Base-by-base conservation (phyloP, 2,113 vertebrate species). In the Crotalus tigris region DNA sequence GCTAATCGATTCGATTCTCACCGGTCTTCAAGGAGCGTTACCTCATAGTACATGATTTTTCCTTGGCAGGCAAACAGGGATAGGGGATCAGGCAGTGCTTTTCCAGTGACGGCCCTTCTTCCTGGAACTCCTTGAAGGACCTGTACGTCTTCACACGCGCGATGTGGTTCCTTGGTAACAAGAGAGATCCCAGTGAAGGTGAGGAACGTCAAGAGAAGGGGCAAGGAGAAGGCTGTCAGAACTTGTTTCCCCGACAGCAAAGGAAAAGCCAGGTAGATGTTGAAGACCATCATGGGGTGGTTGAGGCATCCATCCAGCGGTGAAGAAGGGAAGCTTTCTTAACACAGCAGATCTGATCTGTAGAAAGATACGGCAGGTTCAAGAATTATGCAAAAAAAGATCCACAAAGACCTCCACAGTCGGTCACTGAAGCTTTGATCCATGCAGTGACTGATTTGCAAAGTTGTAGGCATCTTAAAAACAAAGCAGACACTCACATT, bases 51-150 rank as follows among this genome's bases (percentile, higher is more conserved):
- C 33, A 92, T 90, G 85, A 3, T 5, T 0, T 0, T 92, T 90
- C 94, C 95, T 26, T 87, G 92, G 51, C 95, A 96, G 94, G 93
- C 93, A 86, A 94, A 85, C 0, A 26, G 90, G 69, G 96, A 95
- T 57, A 96, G 4, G 11, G 94, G 95, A 53, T 95, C 94, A 86
- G 58, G 87, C 90, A 97, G 96, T 92, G 93, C 59, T 91, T 96
- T 97, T 49, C 97, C 97, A 1, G 5, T 4, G 3, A 91, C 54
- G 29, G 92, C 5, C 0, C 91, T 93, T 54, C 81, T 26, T 5
- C 96, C 95, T 88, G 96, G 94, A 75, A 97, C 93, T 91, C 93
- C 90, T 87, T 85, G 93, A 64, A 59, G 64, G 75, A 55, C 58
- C 87, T 95, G 85, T 94, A 81, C 92, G 61, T 93, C 94, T 95